Conservation (phyloP, 2,113 vertebrate genomes). For the Martes martes region DNA sequence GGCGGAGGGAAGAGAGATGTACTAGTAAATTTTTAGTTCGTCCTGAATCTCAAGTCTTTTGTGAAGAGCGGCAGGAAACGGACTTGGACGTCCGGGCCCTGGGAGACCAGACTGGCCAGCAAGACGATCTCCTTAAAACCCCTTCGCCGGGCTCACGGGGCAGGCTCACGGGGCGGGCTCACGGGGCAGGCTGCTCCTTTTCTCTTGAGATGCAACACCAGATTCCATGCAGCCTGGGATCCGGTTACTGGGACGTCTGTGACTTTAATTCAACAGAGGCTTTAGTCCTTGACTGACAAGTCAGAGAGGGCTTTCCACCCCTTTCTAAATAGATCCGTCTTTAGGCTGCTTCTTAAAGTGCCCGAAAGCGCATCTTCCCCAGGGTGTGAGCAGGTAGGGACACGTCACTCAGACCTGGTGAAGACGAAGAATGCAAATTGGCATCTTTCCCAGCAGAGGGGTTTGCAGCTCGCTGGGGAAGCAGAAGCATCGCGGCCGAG, state of each 20-base stretch:
- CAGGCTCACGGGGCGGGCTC: too few relatives aligned
- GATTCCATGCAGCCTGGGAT: background rate
- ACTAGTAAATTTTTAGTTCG: background rate
- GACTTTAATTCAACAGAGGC: background rate
- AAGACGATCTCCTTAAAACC: background rate
- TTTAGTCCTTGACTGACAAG: background rate
- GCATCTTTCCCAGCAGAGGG: rapidly evolving
- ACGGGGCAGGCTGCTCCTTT: rapidly evolving
- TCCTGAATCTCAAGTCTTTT: background rate
- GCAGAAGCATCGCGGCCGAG: background rate
- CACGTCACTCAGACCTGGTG: background rate
- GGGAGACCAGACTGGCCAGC: too few relatives aligned
- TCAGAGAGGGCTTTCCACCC: background rate
- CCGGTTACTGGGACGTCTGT: background rate
- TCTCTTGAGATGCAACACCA: background rate
- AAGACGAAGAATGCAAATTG: background rate
- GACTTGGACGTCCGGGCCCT: rapidly evolving
- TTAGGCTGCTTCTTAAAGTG: background rate
- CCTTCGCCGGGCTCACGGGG: too few relatives aligned
- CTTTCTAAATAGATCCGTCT: background rate
- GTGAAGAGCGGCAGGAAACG: background rate
- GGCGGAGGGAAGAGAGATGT: rapidly evolving
- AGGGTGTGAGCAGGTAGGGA: background rate
- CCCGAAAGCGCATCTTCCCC: background rate
- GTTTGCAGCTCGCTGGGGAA: too few relatives aligned